A percentile compares a stretch with the other conserved stretches of the same genome.
Evolutionary conservation across 2,888 invertebrate genomes (phyloP).

Genomic region (Hipparchia semele): DNA sequence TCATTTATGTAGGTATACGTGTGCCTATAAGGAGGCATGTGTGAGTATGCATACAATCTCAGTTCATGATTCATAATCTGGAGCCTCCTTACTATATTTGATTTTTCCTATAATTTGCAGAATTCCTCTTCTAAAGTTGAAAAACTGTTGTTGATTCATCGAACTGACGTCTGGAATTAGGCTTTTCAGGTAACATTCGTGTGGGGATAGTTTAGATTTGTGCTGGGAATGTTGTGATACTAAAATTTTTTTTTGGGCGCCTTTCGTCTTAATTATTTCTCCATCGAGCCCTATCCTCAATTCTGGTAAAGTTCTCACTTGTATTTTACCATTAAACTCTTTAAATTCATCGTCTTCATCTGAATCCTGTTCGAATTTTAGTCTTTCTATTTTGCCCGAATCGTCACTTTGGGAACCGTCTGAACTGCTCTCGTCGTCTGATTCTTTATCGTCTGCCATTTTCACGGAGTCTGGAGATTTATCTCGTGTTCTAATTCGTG

Average conservation of each 20-base stretch:
- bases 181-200: slow-evolving; percentile 9
- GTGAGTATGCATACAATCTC: too few relatives aligned
- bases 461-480: background rate
- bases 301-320: slow-evolving; percentile 3
- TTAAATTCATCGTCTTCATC: background rate
- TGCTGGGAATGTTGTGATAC: background rate
- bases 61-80: background rate
- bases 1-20: too few relatives aligned
- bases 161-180: slow-evolving; percentile 6
- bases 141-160: slow-evolving; percentile 9
- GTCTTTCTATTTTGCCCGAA: background rate
- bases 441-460: background rate
- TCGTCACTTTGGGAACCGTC: background rate
- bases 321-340: slow-evolving; percentile 10
- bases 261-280: background rate
- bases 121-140: slow-evolving; percentile 7
- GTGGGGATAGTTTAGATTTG: background rate
- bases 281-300: background rate
- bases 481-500: background rate
- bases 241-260: background rate
- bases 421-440: background rate
- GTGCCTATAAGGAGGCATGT: too few relatives aligned
- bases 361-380: background rate
- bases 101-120: slow-evolving; percentile 13
- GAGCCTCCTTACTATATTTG: background rate